phyloP scores from a whole-genome alignment of 1,140 invertebrate genomes.

The Caenorhabditis remanei region DNA sequence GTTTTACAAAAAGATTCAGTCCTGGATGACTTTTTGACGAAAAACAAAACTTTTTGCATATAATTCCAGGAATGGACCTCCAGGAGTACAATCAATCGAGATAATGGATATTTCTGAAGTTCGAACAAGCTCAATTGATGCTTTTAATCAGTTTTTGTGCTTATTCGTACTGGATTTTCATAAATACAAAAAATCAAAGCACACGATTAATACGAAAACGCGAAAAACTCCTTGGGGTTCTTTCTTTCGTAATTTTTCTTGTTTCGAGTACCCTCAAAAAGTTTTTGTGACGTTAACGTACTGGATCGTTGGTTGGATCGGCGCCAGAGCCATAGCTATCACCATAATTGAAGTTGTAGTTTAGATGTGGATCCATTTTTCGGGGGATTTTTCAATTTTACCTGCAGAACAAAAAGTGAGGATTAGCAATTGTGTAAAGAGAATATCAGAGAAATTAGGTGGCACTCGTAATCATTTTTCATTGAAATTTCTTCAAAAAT shows the following conservation, averaged over 20 bases:
- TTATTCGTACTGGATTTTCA: not conserved
- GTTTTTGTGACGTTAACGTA: slow-evolving; percentile 40
- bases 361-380: slow-evolving; percentile 33
- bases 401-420: not conserved
- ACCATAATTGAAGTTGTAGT: slow-evolving; percentile 38
- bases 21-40: slow-evolving; percentile 10
- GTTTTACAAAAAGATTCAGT: not conserved
- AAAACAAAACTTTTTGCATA: too few species aligned
- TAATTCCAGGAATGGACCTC: not conserved
- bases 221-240: slow-evolving; percentile 3
- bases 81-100: too few species aligned
- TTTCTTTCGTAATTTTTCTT: not conserved
- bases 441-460: not conserved
- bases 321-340: slow-evolving; percentile 34
- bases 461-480: too few species aligned
- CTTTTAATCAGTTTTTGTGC: not conserved
- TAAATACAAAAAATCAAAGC: not conserved
- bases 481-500: too few species aligned
- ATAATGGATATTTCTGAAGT: not conserved
- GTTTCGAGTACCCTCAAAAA: not conserved
- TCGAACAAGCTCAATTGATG: not conserved
- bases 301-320: slow-evolving; percentile 15
- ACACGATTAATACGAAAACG: not conserved
- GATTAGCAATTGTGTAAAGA: slow-evolving; percentile 5
- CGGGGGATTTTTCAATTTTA: not conserved